Percentiles rank a stretch among this genome's conserved stretches.
These are phyloP conservation scores for Plusia festucae DNA, from an alignment of 2,888 invertebrate species.

Conservation along the genomic window DNA sequence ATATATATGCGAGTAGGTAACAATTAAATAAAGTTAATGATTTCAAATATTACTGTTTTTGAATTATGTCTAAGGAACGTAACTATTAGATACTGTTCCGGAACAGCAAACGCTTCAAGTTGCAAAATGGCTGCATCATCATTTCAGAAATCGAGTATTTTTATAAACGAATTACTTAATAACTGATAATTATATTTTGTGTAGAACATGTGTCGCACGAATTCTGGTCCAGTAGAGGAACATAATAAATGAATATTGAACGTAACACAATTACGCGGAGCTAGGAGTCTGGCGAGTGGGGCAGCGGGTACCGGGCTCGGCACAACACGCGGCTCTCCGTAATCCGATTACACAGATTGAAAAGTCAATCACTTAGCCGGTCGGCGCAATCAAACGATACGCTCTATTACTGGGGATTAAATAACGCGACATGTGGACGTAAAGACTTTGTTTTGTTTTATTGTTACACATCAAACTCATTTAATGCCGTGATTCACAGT, in stretches of 20 bases:
- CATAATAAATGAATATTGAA: constrained; percentile 55
- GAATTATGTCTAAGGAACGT: no score
- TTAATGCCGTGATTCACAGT: constrained; percentile 57
- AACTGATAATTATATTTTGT: constrained; percentile 4
- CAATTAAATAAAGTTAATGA: no score
- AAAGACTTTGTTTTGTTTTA: constrained; percentile 66
- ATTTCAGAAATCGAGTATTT: neutral
- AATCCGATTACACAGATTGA: constrained; percentile 86
- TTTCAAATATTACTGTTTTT: no score
- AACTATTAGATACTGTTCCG: no score
- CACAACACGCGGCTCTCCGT: constrained; percentile 68
- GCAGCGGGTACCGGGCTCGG: constrained; percentile 62
- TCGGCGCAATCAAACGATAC: constrained; percentile 81
- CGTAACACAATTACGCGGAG: constrained; percentile 46
- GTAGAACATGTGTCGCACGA: constrained; percentile 1
- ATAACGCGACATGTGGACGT: constrained; percentile 72
- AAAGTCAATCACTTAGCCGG: constrained; percentile 87
- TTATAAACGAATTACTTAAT: constrained; percentile 6
- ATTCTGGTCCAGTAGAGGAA: constrained; percentile 25
- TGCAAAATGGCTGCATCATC: neutral
- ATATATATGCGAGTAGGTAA: no score
- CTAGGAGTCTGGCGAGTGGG: constrained; percentile 13
- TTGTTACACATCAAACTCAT: constrained; percentile 50
- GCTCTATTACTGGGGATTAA: constrained; percentile 77
- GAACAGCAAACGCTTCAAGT: neutral